Evolutionary conservation across 2,113 vertebrate genomes (phyloP).

Genomic region (Zosterops lateralis): DNA sequence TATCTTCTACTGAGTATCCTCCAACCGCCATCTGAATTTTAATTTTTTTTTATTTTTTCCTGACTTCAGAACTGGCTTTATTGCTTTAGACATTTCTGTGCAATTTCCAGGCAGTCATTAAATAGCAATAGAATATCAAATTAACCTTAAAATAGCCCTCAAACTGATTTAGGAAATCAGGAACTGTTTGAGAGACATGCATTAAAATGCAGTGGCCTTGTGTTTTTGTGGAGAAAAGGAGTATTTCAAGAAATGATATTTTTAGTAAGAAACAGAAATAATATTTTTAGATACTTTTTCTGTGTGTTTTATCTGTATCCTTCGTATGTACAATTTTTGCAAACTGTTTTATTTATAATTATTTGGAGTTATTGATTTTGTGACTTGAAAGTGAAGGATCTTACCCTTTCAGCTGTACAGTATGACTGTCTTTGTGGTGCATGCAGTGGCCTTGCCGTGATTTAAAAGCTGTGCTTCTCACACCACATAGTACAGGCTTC

Average conservation of each 20-base stretch:
- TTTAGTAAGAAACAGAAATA: not conserved
- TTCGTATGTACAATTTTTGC: not conserved
- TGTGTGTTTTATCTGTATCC: not conserved
- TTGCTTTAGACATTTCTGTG: not conserved
- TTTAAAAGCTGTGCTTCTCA: not conserved
- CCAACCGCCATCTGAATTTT: rapidly evolving
- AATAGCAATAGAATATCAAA: constrained; percentile 15
- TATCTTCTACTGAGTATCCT: not conserved
- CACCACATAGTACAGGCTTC: rapidly evolving
- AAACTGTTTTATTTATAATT: not conserved
- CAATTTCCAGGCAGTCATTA: constrained; percentile 1
- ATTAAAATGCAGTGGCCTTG: not conserved
- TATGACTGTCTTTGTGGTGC: not conserved
- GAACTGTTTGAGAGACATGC: not conserved
- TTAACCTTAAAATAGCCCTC: constrained; percentile 37
- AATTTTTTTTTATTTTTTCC: not conserved
- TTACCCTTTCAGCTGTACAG: not conserved
- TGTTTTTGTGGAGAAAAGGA: not conserved
- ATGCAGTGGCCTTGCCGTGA: not conserved
- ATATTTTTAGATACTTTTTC: not conserved
- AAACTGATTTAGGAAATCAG: not conserved
- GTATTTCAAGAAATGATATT: not conserved
- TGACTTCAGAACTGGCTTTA: constrained; percentile 30
- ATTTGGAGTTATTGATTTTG: not conserved
- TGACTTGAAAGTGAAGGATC: not conserved